These are phyloP conservation scores for Erebia ligea DNA, from an alignment of 2,888 invertebrate genomes.

Conservation along the genomic window DNA sequence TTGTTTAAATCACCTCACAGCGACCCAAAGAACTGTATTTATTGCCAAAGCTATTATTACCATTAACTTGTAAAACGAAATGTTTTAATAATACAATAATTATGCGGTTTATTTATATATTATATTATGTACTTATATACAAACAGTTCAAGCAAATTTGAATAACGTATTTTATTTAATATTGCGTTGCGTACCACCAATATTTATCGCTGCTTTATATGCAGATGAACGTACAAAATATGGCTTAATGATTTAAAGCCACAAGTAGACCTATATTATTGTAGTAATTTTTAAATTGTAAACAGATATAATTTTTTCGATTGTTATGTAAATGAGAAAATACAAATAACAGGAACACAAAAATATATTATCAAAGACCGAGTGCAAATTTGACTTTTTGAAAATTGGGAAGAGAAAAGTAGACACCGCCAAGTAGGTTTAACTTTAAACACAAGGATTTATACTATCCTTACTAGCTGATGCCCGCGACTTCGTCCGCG, in stretches of 20 bases:
- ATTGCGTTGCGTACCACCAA: conserved; percentile 7
- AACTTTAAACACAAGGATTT: too few species aligned
- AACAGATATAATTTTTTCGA: conserved; percentile 12
- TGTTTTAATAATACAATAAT: conserved; percentile 15
- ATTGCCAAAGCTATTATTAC: conserved; percentile 16
- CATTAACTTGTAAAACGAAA: conserved; percentile 1
- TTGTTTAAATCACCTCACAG: neutral
- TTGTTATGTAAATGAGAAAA: conserved; percentile 16
- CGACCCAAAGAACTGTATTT: conserved; percentile 15
- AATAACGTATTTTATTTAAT: conserved; percentile 21
- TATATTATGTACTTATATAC: conserved; percentile 17
- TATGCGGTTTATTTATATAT: conserved; percentile 2
- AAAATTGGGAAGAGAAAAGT: too few species aligned
- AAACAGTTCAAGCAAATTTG: conserved; percentile 24
- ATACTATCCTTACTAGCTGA: too few species aligned
- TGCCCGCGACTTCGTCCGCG: too few species aligned
- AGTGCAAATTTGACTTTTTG: neutral
- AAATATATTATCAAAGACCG: neutral
- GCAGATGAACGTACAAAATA: conserved; percentile 25
- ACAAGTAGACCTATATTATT: conserved; percentile 19
- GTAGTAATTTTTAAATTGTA: conserved; percentile 9
- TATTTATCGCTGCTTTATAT: conserved; percentile 22
- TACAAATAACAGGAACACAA: neutral
- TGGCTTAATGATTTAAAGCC: conserved; percentile 23
- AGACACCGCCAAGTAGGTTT: too few species aligned